A percentile compares a stretch with the other conserved stretches of the same genome.
These are phyloP conservation scores for Sphaeridia pumilis DNA, from an alignment of 2,888 invertebrate genomes.

Conservation along the genomic window DNA sequence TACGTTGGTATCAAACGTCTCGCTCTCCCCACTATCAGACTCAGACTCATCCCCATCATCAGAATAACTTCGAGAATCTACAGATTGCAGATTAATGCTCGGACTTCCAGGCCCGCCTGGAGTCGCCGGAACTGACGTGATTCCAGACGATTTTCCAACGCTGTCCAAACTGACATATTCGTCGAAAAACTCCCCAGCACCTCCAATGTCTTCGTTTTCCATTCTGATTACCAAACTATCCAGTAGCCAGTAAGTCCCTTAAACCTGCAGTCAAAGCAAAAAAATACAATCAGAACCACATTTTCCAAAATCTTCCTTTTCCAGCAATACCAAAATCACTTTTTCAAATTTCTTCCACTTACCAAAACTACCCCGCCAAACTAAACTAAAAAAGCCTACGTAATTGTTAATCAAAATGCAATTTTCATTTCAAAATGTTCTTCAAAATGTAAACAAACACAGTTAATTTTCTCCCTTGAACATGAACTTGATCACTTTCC, in stretches of 20 bases:
- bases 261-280: too few relatives aligned
- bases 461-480: too few relatives aligned
- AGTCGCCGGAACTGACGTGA: neutral
- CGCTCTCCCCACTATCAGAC: neutral
- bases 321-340: too few relatives aligned
- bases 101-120: neutral
- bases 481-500: neutral
- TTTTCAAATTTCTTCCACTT: too few relatives aligned
- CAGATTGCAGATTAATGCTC: neutral
- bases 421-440: too few relatives aligned
- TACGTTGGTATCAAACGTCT: slow-evolving; percentile 3
- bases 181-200: neutral
- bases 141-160: neutral
- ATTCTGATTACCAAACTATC: neutral
- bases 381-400: too few relatives aligned
- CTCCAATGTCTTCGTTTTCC: neutral
- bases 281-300: too few relatives aligned
- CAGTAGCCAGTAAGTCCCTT: too few relatives aligned
- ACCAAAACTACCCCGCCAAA: too few relatives aligned
- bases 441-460: too few relatives aligned
- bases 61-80: neutral
- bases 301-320: too few relatives aligned
- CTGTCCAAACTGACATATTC: neutral
- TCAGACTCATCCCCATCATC: neutral
- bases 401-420: neutral